Conservation (phyloP, 1,140 invertebrate species). For the Drosophila ficusphila region DNA sequence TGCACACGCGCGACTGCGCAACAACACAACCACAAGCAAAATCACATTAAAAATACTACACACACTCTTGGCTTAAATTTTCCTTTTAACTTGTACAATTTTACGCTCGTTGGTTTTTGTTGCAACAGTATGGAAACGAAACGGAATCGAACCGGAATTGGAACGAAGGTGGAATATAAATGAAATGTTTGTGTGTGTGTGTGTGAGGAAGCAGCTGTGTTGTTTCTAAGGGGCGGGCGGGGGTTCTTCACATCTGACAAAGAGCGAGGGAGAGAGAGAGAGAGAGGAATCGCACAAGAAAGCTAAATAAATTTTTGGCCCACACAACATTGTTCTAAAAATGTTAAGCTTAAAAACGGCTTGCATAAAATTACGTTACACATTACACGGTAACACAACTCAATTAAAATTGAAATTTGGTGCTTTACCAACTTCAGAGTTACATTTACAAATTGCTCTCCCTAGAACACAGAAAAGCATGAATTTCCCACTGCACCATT, state of each 20-base stretch:
- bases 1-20: constrained; percentile 72
- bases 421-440: no score
- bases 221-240: background rate
- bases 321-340: background rate
- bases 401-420: no score
- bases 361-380: no score
- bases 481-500: background rate
- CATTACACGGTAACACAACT: no score
- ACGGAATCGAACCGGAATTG: constrained; percentile 24
- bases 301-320: constrained; percentile 4
- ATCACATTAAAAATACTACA: constrained; percentile 6
- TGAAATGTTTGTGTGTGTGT: constrained; percentile 20
- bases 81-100: constrained; percentile 74
- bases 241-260: constrained; percentile 17
- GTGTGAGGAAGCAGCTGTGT: constrained; percentile 16
- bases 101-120: constrained; percentile 64
- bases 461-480: background rate
- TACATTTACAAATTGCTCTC: no score
- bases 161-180: constrained; percentile 13
- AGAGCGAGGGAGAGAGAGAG: constrained; percentile 3
- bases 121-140: constrained; percentile 18
- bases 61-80: constrained; percentile 45
- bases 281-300: constrained; percentile 14
- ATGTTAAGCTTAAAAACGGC: background rate
- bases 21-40: constrained; percentile 1